Base-by-base conservation (phyloP, 2,888 invertebrate species). In the Plagodis dolabraria region DNA sequence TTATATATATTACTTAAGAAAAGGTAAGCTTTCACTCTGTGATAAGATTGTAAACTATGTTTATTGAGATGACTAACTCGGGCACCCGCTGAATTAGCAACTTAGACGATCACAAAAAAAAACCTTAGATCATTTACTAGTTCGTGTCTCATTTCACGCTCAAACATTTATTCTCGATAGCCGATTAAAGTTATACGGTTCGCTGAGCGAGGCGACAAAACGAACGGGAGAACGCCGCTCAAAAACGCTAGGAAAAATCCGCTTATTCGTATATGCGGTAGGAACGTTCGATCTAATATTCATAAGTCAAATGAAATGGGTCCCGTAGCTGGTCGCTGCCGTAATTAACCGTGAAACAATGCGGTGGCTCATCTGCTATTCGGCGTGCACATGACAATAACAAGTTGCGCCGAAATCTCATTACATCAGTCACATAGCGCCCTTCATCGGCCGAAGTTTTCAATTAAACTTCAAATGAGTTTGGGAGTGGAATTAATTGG, bases 381-480 rank as follows among this genome's bases (percentile, higher is more conserved):
- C 89, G 76, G 71, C 79, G 75, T 85, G 87, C 89, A 89, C 86
- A 83, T 87, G 89, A 87, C 89, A 89, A 87, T 89, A 87, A 85
- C 87, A 87, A 85, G 75, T 82, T 82, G 75, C 81, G 78, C 77
- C 81, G 69, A 86, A 90, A 88, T 88, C 85, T 86, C 88, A 90
- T 91, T 91, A 88, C 86, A 86, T 87, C 87, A 87, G 85, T 85
- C 85, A 83, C 83, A 80, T 80, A 69, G 60, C 82, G 79, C 84
- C 82, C 85, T 72, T 82, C 80, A 77, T 71, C 80, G 77, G 73
- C 74, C 79, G 75, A 85, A 90, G 87, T 89, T 92, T 92, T 92
- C 90, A 91, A 92, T 91, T 92, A 90, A 92, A 92, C 89, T 92
- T 91, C 84, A 79, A 90, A 91, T 89, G 91, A 91, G 91, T 92